These are phyloP conservation scores for Zaprionus davidi DNA, from an alignment of 1,140 invertebrate genomes.

Conservation along the genomic window DNA sequence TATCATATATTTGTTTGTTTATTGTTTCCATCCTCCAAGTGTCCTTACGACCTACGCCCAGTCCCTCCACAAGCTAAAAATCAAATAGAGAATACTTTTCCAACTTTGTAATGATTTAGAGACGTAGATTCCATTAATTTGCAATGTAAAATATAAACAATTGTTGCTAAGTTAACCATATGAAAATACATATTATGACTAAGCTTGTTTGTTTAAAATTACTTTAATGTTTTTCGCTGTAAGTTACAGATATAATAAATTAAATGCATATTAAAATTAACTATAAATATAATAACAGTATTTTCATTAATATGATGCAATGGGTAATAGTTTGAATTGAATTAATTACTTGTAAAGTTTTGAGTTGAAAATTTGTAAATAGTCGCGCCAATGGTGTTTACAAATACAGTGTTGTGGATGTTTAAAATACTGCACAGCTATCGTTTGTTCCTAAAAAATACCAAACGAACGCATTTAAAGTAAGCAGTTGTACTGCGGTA, in stretches of 20 bases:
- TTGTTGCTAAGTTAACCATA: slow-evolving; percentile 74
- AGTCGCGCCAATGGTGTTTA: too few species aligned
- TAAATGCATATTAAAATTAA: slow-evolving; percentile 55
- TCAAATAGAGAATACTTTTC: slow-evolving; percentile 39
- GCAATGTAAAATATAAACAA: slow-evolving; percentile 67
- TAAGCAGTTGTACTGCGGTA: background rate
- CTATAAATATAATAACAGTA: background rate
- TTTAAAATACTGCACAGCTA: background rate
- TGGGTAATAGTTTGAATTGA: background rate
- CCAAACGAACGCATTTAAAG: background rate
- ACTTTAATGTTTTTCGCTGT: slow-evolving; percentile 64
- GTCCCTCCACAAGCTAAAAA: slow-evolving; percentile 53
- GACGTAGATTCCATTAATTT: slow-evolving; percentile 45
- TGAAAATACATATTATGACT: slow-evolving; percentile 49
- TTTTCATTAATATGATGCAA: background rate
- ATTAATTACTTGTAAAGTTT: background rate
- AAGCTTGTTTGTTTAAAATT: slow-evolving; percentile 80
- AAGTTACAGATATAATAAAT: slow-evolving; percentile 65
- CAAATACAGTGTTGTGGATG: background rate
- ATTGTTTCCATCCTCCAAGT: slow-evolving; percentile 46
- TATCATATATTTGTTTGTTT: slow-evolving; percentile 20
- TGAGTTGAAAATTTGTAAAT: background rate
- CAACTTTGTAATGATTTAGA: slow-evolving; percentile 39
- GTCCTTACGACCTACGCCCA: slow-evolving; percentile 67
- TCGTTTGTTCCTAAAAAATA: slow-evolving; percentile 1